Evolutionary conservation across 1,140 invertebrate genomes (phyloP).

Genomic region (Papilio helenus): DNA sequence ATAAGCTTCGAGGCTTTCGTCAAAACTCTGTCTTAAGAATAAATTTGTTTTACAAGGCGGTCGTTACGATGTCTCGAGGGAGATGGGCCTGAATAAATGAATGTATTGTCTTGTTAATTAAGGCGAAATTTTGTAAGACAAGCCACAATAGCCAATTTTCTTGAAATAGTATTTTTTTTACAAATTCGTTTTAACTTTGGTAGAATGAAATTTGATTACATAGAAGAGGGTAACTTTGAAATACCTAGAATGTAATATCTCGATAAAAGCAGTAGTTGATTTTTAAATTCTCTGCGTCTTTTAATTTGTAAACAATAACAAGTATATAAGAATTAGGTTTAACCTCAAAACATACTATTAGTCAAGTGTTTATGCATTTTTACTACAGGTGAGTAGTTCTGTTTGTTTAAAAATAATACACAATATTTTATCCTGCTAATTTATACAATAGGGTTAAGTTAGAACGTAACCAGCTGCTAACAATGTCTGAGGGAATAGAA

Average conservation of each 20-base stretch:
- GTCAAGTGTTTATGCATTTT: not conserved
- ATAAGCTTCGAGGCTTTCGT: slow-evolving; percentile 33
- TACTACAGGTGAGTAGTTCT: not conserved
- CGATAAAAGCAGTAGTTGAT: not conserved
- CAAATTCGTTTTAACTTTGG: not conserved
- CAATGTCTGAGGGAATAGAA: slow-evolving; percentile 30
- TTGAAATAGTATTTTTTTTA: slow-evolving; percentile 23
- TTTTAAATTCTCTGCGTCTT: not conserved
- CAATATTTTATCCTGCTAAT: not conserved
- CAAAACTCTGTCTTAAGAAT: slow-evolving; percentile 38
- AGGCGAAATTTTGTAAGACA: slow-evolving; percentile 32
- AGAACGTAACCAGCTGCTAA: slow-evolving; percentile 29
- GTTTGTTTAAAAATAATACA: not conserved
- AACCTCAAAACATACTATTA: too few species aligned
- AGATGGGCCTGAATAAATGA: slow-evolving; percentile 38
- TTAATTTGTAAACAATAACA: not conserved
- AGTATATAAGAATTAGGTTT: not conserved
- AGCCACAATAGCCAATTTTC: slow-evolving; percentile 28
- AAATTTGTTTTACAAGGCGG: slow-evolving; percentile 40
- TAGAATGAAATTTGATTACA: not conserved
- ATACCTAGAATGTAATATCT: not conserved
- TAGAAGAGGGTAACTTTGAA: not conserved
- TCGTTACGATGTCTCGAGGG: slow-evolving; percentile 37
- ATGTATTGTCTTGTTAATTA: slow-evolving; percentile 41
- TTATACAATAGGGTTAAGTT: not conserved